Percentiles rank a stretch among this genome's conserved stretches.
These are phyloP conservation scores for Drosophila lini DNA, from an alignment of 1,140 invertebrate genomes.

Conservation along the genomic window DNA sequence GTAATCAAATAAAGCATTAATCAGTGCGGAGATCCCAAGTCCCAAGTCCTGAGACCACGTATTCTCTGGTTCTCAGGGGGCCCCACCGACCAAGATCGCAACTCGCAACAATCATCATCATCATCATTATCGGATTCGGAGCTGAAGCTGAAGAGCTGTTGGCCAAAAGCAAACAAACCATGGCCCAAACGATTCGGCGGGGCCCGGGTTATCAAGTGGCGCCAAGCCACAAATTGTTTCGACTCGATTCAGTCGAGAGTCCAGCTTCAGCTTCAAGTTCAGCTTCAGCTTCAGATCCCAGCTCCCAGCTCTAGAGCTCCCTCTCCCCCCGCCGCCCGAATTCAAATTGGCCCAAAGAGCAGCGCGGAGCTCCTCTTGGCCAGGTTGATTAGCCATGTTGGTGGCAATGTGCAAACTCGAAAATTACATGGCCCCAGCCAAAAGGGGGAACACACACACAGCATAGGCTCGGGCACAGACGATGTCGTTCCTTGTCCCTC, in stretches of 20 bases:
- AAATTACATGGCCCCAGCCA: slow-evolving; percentile 74
- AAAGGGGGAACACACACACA: slow-evolving; percentile 54
- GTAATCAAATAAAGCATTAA: slow-evolving; percentile 84
- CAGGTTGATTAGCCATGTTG: slow-evolving; percentile 77
- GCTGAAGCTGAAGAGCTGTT: slow-evolving; percentile 1
- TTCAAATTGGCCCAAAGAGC: slow-evolving; percentile 72
- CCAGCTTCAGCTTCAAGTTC: neutral
- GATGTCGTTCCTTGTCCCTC: slow-evolving; percentile 38
- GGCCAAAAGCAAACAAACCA: slow-evolving; percentile 70
- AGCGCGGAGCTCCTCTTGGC: slow-evolving; percentile 9
- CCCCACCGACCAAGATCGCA: slow-evolving; percentile 25
- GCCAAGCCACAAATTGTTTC: slow-evolving; percentile 83
- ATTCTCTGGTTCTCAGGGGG: slow-evolving; percentile 53
- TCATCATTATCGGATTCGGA: slow-evolving; percentile 71
- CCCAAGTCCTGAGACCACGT: slow-evolving; percentile 1
- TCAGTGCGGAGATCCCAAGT: slow-evolving; percentile 59
- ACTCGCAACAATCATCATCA: slow-evolving; percentile 71
- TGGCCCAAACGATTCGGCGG: slow-evolving; percentile 40
- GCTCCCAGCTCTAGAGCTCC: neutral
- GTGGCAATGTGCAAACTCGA: slow-evolving; percentile 83
- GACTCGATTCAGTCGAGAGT: slow-evolving; percentile 41
- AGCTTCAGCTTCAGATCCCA: neutral
- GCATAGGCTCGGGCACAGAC: neutral
- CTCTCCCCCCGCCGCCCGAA: slow-evolving; percentile 32
- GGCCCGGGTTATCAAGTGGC: slow-evolving; percentile 80